These are phyloP conservation scores for Penaeus chinensis DNA, from an alignment of 1,140 invertebrate species.

Conservation along the genomic window DNA sequence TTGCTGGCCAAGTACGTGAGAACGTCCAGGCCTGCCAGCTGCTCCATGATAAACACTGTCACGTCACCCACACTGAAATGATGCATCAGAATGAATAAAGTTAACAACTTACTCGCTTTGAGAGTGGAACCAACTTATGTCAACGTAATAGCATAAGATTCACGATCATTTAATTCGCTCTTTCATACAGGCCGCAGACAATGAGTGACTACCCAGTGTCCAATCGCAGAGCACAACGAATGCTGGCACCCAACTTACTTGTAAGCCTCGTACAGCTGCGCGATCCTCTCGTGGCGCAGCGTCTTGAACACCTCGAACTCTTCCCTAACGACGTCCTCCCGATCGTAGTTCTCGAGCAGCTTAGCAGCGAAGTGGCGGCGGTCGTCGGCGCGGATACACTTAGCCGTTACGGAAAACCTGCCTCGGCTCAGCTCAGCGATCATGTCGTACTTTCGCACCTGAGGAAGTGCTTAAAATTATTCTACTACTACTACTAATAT, in stretches of 20 bases:
- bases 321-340: conserved; percentile 72
- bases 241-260: conserved; percentile 64
- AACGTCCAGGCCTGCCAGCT: conserved; percentile 90
- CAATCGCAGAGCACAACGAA: no score
- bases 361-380: conserved; percentile 80
- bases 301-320: conserved; percentile 86
- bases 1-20: conserved; percentile 86
- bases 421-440: conserved; percentile 73
- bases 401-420: conserved; percentile 85
- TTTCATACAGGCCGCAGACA: no score
- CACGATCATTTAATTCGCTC: no score
- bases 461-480: not conserved
- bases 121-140: no score
- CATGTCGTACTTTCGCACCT: conserved; percentile 58
- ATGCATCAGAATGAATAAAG: not conserved
- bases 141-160: no score
- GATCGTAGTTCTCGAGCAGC: conserved; percentile 75
- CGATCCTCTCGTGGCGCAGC: conserved; percentile 87
- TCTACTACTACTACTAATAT: not conserved
- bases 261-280: conserved; percentile 78
- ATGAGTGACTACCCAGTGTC: no score
- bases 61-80: conserved; percentile 19
- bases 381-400: conserved; percentile 81
- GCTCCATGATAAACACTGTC: conserved; percentile 77
- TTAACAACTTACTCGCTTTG: not conserved